Conservation (phyloP, 2,797 vertebrate genomes). For the Oryzias sinensis region DNA sequence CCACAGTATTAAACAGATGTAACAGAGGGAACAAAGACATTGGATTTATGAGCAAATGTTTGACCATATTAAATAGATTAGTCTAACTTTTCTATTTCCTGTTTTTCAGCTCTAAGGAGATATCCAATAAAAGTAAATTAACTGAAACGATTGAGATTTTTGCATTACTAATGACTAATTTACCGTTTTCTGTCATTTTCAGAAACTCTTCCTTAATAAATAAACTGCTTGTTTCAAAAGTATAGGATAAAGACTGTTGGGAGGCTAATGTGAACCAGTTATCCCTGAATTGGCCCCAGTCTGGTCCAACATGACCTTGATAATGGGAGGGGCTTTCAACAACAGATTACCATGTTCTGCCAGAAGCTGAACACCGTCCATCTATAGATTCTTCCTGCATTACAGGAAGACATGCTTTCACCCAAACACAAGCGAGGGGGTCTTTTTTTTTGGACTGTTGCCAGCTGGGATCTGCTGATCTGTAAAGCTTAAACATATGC, state of each 20-base stretch:
- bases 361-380: constrained; percentile 22
- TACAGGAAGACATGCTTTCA: constrained; percentile 7
- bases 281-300: too few relatives aligned
- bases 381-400: constrained; percentile 15
- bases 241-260: too few relatives aligned
- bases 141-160: too few relatives aligned
- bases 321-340: constrained; percentile 31
- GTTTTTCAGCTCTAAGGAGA: background rate
- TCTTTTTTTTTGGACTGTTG: background rate
- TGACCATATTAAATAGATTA: constrained; percentile 31
- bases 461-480: constrained; percentile 4
- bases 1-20: constrained; percentile 11
- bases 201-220: too few relatives aligned
- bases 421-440: background rate
- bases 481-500: constrained; percentile 4
- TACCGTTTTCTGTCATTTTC: too few relatives aligned
- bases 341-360: constrained; percentile 22
- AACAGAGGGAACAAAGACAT: constrained; percentile 22
- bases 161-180: too few relatives aligned
- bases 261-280: too few relatives aligned
- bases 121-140: too few relatives aligned
- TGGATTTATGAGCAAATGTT: constrained; percentile 36
- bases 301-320: background rate
- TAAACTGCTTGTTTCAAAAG: too few relatives aligned
- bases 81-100: constrained; percentile 14